Percentiles rank a stretch among this genome's conserved stretches.
Evolutionary conservation across 1,140 invertebrate genomes (phyloP).

Genomic region (Drosophila neocordata): DNA sequence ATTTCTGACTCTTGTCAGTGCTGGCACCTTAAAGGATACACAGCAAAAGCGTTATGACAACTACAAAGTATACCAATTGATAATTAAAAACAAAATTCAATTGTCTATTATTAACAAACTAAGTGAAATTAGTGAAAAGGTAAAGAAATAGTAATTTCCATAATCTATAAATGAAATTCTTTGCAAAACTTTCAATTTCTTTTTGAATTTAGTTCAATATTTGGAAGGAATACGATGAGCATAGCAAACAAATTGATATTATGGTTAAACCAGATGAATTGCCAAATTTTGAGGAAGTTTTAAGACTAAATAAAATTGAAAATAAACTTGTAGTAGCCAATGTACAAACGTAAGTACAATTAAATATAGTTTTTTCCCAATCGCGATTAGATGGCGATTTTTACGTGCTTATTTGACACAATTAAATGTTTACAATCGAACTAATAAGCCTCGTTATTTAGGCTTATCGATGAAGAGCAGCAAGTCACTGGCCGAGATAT

Average conservation of each 20-base stretch:
- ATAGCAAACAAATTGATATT: slow-evolving; percentile 50
- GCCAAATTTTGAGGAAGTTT: slow-evolving; percentile 37
- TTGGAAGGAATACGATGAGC: slow-evolving; percentile 70
- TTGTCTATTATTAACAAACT: slow-evolving; percentile 45
- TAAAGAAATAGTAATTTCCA: slow-evolving; percentile 12
- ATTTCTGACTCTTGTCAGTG: slow-evolving; percentile 48
- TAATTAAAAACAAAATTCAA: slow-evolving; percentile 50
- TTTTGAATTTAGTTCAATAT: slow-evolving; percentile 51
- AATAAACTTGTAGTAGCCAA: slow-evolving; percentile 60
- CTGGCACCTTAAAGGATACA: slow-evolving; percentile 33
- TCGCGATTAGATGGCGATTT: slow-evolving; percentile 34
- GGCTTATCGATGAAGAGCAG: slow-evolving; percentile 70
- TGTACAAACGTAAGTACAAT: slow-evolving; percentile 63
- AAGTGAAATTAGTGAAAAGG: slow-evolving; percentile 46
- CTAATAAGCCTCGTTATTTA: slow-evolving; percentile 21
- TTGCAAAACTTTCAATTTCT: neutral
- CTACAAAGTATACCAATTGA: slow-evolving; percentile 55
- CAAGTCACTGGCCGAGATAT: slow-evolving; percentile 50
- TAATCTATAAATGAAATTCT: neutral
- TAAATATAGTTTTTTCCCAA: neutral
- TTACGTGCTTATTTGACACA: slow-evolving; percentile 21
- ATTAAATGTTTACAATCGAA: slow-evolving; percentile 39
- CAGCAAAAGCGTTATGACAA: slow-evolving; percentile 55
- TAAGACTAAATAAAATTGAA: slow-evolving; percentile 39
- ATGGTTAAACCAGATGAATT: slow-evolving; percentile 63